Evolutionary conservation across 2,888 invertebrate genomes (phyloP).

Genomic region (Kryphioiulus occultus): DNA sequence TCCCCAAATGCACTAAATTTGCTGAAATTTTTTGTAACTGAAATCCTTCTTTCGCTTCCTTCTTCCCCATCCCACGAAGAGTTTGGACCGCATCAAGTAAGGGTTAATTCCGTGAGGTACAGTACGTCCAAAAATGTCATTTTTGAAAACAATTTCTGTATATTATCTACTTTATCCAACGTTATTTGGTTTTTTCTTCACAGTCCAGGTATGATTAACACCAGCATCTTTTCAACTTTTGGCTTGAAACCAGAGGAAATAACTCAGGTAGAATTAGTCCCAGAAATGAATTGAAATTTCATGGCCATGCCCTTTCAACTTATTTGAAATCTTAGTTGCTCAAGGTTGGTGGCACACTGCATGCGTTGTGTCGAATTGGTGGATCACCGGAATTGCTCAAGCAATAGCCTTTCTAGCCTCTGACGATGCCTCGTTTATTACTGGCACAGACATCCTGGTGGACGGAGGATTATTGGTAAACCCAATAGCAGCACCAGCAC

Average conservation of each 20-base stretch:
- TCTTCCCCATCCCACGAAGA: neutral
- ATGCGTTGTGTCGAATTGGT: constrained; percentile 30
- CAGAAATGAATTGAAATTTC: no score
- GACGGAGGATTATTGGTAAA: constrained; percentile 48
- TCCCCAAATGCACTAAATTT: no score
- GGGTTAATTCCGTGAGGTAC: constrained; percentile 46
- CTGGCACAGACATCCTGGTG: constrained; percentile 44
- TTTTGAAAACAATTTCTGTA: no score
- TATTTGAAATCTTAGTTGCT: constrained; percentile 20
- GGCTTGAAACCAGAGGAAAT: neutral
- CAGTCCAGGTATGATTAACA: constrained; percentile 41
- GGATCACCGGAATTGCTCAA: constrained; percentile 44
- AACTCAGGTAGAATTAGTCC: neutral
- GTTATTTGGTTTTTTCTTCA: neutral
- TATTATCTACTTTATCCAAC: no score
- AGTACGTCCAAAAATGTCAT: no score
- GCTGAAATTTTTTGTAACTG: no score
- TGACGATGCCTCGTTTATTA: constrained; percentile 46
- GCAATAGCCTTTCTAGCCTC: constrained; percentile 44
- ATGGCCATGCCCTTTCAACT: no score
- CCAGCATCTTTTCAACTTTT: neutral
- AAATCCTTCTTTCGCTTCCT: no score
- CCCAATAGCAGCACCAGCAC: no score
- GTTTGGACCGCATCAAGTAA: constrained; percentile 42
- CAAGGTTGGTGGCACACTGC: neutral